Evolutionary conservation across 1,140 invertebrate genomes (phyloP).

Genomic region (Brachionus rotundiformis): DNA sequence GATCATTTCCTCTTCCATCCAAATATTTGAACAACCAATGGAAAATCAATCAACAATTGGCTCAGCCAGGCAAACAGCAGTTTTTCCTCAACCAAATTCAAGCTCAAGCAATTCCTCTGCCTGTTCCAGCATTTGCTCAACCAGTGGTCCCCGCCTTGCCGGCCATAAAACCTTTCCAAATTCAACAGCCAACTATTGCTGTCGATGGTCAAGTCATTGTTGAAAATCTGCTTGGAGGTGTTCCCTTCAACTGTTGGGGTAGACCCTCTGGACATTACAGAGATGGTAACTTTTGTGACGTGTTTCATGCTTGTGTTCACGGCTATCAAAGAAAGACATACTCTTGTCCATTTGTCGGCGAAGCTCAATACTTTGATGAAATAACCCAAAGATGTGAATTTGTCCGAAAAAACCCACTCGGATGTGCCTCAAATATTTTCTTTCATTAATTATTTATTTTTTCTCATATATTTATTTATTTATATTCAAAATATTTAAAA

Average conservation of each 20-base stretch:
- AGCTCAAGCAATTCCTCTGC: neutral
- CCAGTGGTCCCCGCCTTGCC: neutral
- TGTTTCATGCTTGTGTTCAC: conserved; percentile 52
- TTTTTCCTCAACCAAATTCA: conserved; percentile 5
- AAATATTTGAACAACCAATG: neutral
- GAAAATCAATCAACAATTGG: neutral
- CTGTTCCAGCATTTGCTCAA: neutral
- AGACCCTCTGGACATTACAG: conserved; percentile 33
- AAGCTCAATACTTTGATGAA: conserved; percentile 40
- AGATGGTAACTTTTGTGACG: conserved; percentile 36
- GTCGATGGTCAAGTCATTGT: neutral
- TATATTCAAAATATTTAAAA: too few relatives aligned
- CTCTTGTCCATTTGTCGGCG: conserved; percentile 37
- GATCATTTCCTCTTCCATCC: neutral
- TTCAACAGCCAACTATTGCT: conserved; percentile 18
- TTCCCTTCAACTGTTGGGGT: conserved; percentile 42
- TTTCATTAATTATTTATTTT: neutral
- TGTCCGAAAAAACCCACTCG: neutral
- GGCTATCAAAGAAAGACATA: conserved; percentile 28
- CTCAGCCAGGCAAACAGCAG: neutral
- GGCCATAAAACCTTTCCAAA: neutral
- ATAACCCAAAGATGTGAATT: conserved; percentile 29
- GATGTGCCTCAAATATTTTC: conserved; percentile 3
- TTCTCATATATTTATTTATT: neutral
- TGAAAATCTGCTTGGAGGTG: conserved; percentile 27